phyloP scores from a whole-genome alignment of 2,888 invertebrate genomes.

The Tanytarsus gracilentus region DNA sequence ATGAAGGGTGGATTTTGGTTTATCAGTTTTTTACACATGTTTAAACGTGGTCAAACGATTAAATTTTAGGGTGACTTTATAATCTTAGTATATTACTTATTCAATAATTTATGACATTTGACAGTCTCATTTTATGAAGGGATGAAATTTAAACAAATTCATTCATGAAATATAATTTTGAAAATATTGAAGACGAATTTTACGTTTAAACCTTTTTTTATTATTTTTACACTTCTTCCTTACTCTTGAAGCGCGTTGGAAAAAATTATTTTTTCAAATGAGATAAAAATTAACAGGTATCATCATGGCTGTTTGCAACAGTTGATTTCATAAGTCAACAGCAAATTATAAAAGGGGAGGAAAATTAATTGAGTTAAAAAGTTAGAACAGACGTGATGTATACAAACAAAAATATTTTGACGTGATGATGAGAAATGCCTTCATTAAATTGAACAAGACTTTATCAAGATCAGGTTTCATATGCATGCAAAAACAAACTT shows the following conservation, averaged over 20 bases:
- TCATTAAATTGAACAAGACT: too few species aligned
- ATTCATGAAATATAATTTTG: too few species aligned
- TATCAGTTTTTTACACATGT: constrained; percentile 29
- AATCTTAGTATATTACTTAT: constrained; percentile 5
- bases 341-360: not conserved
- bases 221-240: not conserved
- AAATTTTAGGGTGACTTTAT: constrained; percentile 26
- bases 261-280: too few species aligned
- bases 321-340: constrained; percentile 27
- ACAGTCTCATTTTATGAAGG: constrained; percentile 16
- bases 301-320: constrained; percentile 15
- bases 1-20: constrained; percentile 19
- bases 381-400: too few species aligned
- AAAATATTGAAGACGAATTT: too few species aligned
- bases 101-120: constrained; percentile 27
- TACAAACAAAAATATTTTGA: too few species aligned
- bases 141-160: constrained; percentile 23
- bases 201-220: not conserved
- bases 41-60: constrained; percentile 27
- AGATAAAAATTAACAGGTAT: constrained; percentile 12
- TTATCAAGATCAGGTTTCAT: too few species aligned
- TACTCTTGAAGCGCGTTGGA: too few species aligned
- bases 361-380: too few species aligned
- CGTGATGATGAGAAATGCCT: too few species aligned
- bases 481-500: too few species aligned